Conservation (phyloP, 2,797 vertebrate genomes). For the Hafferia zeledoni region DNA sequence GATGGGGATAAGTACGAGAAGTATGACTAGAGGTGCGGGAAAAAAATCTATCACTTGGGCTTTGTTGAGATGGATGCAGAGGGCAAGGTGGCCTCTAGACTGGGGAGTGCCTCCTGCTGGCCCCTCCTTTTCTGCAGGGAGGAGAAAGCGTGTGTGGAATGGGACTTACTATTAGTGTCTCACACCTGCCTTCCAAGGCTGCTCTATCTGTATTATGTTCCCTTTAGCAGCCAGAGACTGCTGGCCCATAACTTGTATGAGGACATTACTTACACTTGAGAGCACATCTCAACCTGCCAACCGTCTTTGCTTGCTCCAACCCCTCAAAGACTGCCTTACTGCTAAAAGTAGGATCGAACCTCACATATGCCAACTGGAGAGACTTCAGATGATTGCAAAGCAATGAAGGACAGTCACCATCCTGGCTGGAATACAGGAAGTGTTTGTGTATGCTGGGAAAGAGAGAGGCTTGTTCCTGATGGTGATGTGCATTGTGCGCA, state of each 20-base stretch:
- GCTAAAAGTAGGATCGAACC: background rate
- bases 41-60: accelerated
- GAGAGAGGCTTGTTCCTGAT: background rate
- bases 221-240: background rate
- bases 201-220: background rate
- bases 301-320: background rate
- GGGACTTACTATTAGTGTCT: background rate
- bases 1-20: background rate
- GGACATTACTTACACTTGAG: background rate
- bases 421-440: background rate
- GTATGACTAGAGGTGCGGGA: background rate
- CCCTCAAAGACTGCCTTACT: background rate
- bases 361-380: background rate
- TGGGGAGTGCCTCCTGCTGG: background rate
- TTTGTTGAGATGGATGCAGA: accelerated
- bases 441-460: background rate
- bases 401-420: background rate
- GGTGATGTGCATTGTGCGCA: accelerated
- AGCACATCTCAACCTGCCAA: background rate
- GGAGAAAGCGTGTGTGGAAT: background rate
- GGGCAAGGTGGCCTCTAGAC: background rate
- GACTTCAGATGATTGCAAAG: background rate
- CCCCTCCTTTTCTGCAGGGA: accelerated
- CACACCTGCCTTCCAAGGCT: background rate
- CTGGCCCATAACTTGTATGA: background rate